Conservation (phyloP, 2,113 vertebrate genomes). For the Rhinogobius similis region DNA sequence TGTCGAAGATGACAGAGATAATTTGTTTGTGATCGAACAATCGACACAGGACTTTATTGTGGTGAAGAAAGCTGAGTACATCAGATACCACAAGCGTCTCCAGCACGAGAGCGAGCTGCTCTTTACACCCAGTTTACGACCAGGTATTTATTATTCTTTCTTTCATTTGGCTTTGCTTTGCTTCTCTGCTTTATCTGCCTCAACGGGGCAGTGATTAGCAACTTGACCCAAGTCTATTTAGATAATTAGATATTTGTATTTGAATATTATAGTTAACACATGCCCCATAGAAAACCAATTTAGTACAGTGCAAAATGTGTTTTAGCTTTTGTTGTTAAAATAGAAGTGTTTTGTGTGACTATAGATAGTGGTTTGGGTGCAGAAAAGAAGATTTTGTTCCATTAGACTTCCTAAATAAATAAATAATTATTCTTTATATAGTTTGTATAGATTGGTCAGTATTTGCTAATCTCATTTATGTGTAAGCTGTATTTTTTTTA, state of each 20-base stretch:
- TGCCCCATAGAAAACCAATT: too few species aligned
- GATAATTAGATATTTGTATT: too few species aligned
- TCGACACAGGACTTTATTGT: slow-evolving; percentile 81
- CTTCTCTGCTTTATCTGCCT: not conserved
- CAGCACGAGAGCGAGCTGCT: slow-evolving; percentile 80
- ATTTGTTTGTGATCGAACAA: slow-evolving; percentile 79
- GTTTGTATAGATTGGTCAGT: not conserved
- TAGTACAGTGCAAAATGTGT: too few species aligned
- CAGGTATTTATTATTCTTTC: slow-evolving; percentile 73
- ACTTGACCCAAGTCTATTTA: too few species aligned
- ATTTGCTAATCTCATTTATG: not conserved
- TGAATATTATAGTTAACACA: too few species aligned
- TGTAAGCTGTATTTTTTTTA: not conserved
- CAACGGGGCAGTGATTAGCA: not conserved
- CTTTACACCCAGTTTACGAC: slow-evolving; percentile 81
- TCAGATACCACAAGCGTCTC: slow-evolving; percentile 71
- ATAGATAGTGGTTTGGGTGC: not conserved
- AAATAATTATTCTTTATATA: too few species aligned
- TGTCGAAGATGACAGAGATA: slow-evolving; percentile 71
- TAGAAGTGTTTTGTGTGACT: not conserved
- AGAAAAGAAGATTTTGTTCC: not conserved
- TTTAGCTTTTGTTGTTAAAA: too few species aligned
- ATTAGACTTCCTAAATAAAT: too few species aligned
- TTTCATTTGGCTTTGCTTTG: not conserved
- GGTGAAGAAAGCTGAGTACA: slow-evolving; percentile 79